A percentile compares a stretch with the other conserved stretches of the same genome.
These are phyloP conservation scores for Mnemiopsis leidyi DNA, from an alignment of 37 sponge, comb jelly and placozoan genomes.

Conservation along the genomic window DNA sequence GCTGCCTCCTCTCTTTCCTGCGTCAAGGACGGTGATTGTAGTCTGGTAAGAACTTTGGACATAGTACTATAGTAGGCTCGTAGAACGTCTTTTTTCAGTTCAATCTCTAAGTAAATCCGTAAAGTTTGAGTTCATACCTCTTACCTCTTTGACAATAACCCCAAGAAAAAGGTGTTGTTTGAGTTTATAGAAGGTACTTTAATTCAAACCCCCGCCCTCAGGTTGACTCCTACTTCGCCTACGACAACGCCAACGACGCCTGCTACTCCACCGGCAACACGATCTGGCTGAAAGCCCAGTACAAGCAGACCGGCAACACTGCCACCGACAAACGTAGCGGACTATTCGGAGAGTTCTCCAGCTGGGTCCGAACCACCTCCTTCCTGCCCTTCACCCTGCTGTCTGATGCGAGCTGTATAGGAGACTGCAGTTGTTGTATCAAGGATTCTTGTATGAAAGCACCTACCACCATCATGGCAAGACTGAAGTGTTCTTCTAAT, in stretches of 20 bases:
- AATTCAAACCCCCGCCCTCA: no score
- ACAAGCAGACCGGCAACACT: background rate
- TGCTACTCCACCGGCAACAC: background rate
- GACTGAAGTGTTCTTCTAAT: background rate
- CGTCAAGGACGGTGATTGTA: background rate
- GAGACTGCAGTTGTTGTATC: background rate
- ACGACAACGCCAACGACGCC: background rate
- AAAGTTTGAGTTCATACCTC: no score
- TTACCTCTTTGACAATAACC: no score
- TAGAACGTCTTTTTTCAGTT: background rate
- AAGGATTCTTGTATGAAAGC: background rate
- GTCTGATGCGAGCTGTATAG: background rate
- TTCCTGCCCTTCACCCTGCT: background rate
- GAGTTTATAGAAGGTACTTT: no score
- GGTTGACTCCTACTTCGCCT: background rate
- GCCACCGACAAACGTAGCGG: background rate
- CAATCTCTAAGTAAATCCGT: no score
- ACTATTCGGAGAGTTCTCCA: background rate
- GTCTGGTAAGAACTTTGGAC: conserved; percentile 1
- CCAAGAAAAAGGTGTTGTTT: no score
- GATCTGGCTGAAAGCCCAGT: background rate
- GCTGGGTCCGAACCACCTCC: background rate
- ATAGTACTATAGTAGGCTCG: no score
- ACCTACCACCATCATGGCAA: background rate
- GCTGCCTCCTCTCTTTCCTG: background rate